phyloP scores from a whole-genome alignment of 2,797 vertebrate genomes.

The Tokudaia tokunoshimensis region DNA sequence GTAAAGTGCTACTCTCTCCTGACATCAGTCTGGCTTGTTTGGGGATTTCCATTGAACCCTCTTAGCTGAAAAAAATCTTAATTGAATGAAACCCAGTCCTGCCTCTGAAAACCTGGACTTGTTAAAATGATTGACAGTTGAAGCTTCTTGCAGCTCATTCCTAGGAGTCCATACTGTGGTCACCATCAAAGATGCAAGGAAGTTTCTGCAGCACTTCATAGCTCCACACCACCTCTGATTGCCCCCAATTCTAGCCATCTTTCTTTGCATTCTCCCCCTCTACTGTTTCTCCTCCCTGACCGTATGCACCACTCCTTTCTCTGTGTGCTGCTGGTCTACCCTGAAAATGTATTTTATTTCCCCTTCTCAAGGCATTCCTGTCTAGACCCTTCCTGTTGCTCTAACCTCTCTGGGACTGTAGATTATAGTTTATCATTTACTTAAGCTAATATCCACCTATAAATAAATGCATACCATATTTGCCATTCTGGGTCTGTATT shows the following conservation, averaged over 20 bases:
- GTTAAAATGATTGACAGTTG: not conserved
- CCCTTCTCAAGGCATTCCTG: too few relatives aligned
- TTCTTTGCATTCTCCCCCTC: not conserved
- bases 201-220: too few relatives aligned
- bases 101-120: not conserved
- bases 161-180: not conserved
- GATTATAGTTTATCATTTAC: not conserved
- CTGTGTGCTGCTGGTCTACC: not conserved
- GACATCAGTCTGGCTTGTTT: not conserved
- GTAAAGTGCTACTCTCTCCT: not conserved
- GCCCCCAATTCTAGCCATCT: not conserved
- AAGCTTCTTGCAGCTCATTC: not conserved
- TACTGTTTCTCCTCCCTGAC: not conserved
- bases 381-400: not conserved
- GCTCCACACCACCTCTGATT: not conserved
- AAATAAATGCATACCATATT: not conserved
- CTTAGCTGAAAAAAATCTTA: not conserved
- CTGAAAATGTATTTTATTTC: not conserved
- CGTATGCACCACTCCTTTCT: not conserved
- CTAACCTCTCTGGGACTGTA: not conserved
- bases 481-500: not conserved
- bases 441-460: not conserved
- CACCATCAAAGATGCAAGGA: not conserved
- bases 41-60: too few relatives aligned
- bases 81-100: not conserved